Evolutionary conservation across 2,888 invertebrate species (phyloP).

Genomic region (Tridacna crocea): DNA sequence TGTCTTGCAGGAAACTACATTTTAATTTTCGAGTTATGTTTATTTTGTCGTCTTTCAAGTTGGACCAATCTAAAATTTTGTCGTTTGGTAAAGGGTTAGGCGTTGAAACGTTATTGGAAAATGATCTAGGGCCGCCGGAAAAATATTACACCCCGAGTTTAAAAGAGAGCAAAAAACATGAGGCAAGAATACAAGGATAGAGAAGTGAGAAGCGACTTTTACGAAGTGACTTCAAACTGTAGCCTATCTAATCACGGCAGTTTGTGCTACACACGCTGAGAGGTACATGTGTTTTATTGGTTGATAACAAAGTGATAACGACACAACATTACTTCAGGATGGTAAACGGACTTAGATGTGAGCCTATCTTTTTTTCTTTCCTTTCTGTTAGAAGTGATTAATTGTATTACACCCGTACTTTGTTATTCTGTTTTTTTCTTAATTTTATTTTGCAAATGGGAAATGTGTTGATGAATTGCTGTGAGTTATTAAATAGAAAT

Average conservation of each 20-base stretch:
- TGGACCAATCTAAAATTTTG: no score
- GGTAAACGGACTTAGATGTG: neutral
- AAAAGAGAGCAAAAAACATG: neutral
- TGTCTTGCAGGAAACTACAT: no score
- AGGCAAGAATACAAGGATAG: no score
- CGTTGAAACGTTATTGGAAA: conserved; percentile 17
- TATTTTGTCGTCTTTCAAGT: no score
- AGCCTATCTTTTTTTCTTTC: neutral
- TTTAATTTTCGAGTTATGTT: no score
- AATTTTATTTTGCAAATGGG: no score
- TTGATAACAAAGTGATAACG: conserved; percentile 23
- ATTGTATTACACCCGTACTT: conserved; percentile 1
- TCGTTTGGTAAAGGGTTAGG: no score
- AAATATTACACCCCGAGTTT: neutral
- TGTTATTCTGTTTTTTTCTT: neutral
- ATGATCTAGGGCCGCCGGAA: conserved; percentile 17
- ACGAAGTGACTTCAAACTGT: conserved; percentile 22
- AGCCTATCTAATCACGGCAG: conserved; percentile 15
- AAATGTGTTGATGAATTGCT: no score
- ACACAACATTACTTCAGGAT: neutral
- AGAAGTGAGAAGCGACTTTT: neutral
- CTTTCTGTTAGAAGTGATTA: neutral
- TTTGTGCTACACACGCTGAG: conserved; percentile 21
- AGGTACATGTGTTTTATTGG: conserved; percentile 28
- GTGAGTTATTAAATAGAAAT: no score